phyloP scores from a whole-genome alignment of 2,888 invertebrate species.

The Hirtodrosophila duncani region DNA sequence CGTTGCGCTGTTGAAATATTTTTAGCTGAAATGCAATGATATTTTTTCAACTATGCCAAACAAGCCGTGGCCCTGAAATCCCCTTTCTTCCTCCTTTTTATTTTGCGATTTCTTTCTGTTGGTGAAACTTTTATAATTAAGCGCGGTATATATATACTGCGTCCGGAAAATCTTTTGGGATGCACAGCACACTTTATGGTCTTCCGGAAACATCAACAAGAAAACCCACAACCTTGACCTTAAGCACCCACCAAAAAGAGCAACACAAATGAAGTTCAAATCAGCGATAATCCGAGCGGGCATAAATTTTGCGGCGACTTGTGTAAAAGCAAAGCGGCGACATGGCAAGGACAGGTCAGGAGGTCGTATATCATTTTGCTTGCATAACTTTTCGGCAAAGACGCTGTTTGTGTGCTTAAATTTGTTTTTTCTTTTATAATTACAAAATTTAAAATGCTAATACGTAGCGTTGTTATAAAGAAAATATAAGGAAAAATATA shows the following conservation, averaged over 20 bases:
- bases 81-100: slow-evolving; percentile 7
- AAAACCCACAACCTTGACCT: slow-evolving; percentile 50
- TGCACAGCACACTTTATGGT: slow-evolving; percentile 13
- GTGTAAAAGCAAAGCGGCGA: slow-evolving; percentile 1
- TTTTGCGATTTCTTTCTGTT: slow-evolving; percentile 5
- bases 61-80: slow-evolving; percentile 8
- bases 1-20: too few relatives aligned
- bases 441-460: slow-evolving; percentile 42
- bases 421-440: slow-evolving; percentile 27
- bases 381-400: slow-evolving; percentile 12
- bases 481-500: background rate
- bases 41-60: slow-evolving; percentile 1
- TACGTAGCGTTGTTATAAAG: slow-evolving; percentile 8
- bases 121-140: slow-evolving; percentile 56
- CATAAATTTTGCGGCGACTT: slow-evolving; percentile 21
- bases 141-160: slow-evolving; percentile 29
- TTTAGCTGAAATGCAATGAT: too few relatives aligned
- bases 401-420: background rate
- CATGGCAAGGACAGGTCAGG: background rate
- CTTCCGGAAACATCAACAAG: slow-evolving; percentile 23
- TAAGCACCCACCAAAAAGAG: slow-evolving; percentile 2
- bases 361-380: slow-evolving; percentile 2
- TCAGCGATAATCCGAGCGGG: slow-evolving; percentile 29
- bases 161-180: slow-evolving; percentile 29
- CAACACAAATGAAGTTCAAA: slow-evolving; percentile 31